Evolutionary conservation across 1,140 invertebrate species (phyloP), one percentile per base, ranked within the genome.

Genomic region (Meloidogyne chitwoodi): DNA sequence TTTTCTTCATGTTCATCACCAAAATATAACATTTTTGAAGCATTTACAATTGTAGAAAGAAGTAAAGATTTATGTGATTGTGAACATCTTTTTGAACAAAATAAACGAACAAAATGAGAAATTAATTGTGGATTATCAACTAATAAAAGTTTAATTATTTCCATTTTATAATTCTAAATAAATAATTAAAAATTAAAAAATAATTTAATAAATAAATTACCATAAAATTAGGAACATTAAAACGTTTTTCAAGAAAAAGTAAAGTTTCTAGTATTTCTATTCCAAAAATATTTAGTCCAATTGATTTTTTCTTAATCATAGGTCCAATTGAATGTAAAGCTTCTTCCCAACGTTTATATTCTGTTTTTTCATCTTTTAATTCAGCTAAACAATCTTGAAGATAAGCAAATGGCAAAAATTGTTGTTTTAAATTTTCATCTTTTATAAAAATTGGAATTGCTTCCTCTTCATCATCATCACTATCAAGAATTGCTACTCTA

Each of bases 401-500:
- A 73, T 73, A 73, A 63, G 12, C 56, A 27, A 48, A 62, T 26
- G 26, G 2, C 22, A 14, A 71, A n/a, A 24, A 56, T 19, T 72
- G 12, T 27, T 62, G 19, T 16, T 72, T 22, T 11, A 67, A 67
- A 31, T 38, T 24, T 38, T 24, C 29, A 41, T 63, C 31, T 24
- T 19, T 56, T 71, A 16, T 56, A 27, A 34, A 4, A 29, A 16
- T 29, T 31, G 64, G 19, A 31, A 66, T 22, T 22, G 24, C 14
- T 61, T 16, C 71, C 14, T 73, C 71, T 26, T 73, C 71, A 24
- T 73, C 70, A 22, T 72, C 71, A 64, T 64, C 64, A 64, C 64
- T 64, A 41, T 63, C 16, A 38, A 73, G 34, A 65, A 73, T 31
- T n/a, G 56, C 56, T 26, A 73, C 56, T 63, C 71, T 61, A 16